These are phyloP conservation scores for Chondrilla cf. caribensis DNA, from an alignment of 37 sponge, comb jelly and placozoan species.

Conservation along the genomic window DNA sequence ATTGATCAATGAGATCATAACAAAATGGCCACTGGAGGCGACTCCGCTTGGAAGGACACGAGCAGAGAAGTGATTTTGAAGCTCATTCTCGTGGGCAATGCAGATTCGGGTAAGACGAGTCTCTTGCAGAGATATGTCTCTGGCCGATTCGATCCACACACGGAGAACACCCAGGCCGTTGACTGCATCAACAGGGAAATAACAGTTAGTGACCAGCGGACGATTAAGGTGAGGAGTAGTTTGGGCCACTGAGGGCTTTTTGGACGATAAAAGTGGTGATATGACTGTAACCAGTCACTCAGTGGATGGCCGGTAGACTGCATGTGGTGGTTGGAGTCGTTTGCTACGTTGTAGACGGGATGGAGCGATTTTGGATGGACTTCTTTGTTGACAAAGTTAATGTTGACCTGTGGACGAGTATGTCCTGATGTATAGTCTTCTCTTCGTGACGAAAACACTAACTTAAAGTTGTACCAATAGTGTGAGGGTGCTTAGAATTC, in stretches of 20 bases:
- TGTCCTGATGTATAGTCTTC: no score
- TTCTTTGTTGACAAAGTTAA: no score
- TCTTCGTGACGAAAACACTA: no score
- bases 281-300: no score
- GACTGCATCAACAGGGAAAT: constrained; percentile 77
- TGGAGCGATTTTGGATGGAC: neutral
- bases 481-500: no score
- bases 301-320: no score
- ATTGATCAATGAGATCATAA: no score
- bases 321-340: no score
- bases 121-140: constrained; percentile 41
- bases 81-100: constrained; percentile 75
- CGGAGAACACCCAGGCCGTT: constrained; percentile 76
- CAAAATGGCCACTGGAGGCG: neutral
- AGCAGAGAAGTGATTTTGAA: constrained; percentile 53
- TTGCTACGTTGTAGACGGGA: no score
- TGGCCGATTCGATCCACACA: constrained; percentile 34
- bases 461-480: no score
- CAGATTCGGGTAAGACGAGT: constrained; percentile 76
- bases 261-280: neutral
- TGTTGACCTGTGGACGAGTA: no score
- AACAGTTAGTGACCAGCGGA: constrained; percentile 39
- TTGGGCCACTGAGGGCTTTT: neutral
- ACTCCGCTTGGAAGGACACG: no score
- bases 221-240: constrained; percentile 58